Evolutionary conservation across 2,888 invertebrate species (phyloP), one percentile per base, ranked within the genome.

Genomic region (Agrotis exclamationis): DNA sequence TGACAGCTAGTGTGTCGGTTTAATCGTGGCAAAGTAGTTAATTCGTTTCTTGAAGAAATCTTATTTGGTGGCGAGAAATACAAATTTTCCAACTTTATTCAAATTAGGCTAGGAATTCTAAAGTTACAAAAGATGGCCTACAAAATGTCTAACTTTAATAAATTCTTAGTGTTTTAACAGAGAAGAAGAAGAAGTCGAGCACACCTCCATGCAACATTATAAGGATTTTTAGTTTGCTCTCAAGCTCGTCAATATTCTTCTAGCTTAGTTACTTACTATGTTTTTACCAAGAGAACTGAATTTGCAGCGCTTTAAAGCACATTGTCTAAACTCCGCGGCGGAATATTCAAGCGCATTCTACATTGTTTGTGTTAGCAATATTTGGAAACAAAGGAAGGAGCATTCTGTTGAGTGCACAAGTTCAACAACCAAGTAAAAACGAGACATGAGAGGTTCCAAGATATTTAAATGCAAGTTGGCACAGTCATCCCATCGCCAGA

Each of bases 291-390:
- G 7, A 45, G 24, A 57, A 48, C 14, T 57, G 22, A 73, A 57
- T 51, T 20, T 51, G 57, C 24, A 48, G 3, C 4, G 48, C 16
- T 72, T 45, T 56, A 14, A 39, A 53, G 44, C 20, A 51, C 51
- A 14, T 18, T 66, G 50, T 74, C 57, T 47, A 20, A 45, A 45
- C 22, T 57, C 24, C 7, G 14, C 14, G 9, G 13, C 7, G 22
- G 48, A 47, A 57, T 47, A 66, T 72, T 74, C 39, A 13, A 24
- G 20, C 24, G 13, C 50, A 57, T 47, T 57, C 24, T 74, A 13
- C 56, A 28, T 2, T 20, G 47, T 58, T 24, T 66, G 24, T 47
- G 20, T 47, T 39, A 51, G 57, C 5, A 57, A 20, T 33, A 20
- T 50, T 20, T 24, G 16, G 11, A 74, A 48, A 48, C 50, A 33